Evolutionary conservation across 2,797 vertebrate species (phyloP).

Genomic region (Sebastolobus alascanus): DNA sequence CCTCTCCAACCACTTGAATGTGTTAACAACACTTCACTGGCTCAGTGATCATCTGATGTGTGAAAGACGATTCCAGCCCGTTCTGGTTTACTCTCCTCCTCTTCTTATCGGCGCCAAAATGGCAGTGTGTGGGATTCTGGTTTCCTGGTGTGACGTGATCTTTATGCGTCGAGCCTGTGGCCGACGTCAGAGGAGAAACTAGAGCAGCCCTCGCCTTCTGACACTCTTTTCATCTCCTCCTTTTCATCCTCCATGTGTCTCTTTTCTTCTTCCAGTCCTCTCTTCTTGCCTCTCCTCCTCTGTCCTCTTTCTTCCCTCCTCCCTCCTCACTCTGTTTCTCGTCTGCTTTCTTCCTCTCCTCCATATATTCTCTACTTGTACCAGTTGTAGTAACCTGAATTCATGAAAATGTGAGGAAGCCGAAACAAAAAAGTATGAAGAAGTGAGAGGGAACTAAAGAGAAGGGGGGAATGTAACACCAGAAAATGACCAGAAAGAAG

Average conservation of each 20-base stretch:
- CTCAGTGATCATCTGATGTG: background rate
- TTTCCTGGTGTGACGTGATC: constrained; percentile 26
- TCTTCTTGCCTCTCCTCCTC: background rate
- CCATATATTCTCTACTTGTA: background rate
- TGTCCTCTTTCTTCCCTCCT: background rate
- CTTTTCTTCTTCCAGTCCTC: background rate
- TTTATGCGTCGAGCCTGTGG: background rate
- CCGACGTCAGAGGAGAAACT: constrained; percentile 36
- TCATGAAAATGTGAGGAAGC: background rate
- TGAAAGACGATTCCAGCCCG: background rate
- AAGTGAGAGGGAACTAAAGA: background rate
- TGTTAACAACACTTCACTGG: background rate
- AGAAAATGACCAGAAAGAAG: background rate
- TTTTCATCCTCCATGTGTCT: background rate
- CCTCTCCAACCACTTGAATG: background rate
- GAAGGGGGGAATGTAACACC: background rate
- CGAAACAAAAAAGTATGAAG: background rate
- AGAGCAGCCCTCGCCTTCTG: constrained; percentile 23
- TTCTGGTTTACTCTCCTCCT: background rate
- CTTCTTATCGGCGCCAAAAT: constrained; percentile 14
- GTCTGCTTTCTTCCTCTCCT: background rate
- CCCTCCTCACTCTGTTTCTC: background rate
- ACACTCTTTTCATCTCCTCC: background rate
- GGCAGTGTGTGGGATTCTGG: background rate
- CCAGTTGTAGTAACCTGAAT: background rate